Percentiles rank a stretch among this genome's conserved stretches.
phyloP scores from a whole-genome alignment of 2,797 vertebrate species.

The Myripristis jacobus region DNA sequence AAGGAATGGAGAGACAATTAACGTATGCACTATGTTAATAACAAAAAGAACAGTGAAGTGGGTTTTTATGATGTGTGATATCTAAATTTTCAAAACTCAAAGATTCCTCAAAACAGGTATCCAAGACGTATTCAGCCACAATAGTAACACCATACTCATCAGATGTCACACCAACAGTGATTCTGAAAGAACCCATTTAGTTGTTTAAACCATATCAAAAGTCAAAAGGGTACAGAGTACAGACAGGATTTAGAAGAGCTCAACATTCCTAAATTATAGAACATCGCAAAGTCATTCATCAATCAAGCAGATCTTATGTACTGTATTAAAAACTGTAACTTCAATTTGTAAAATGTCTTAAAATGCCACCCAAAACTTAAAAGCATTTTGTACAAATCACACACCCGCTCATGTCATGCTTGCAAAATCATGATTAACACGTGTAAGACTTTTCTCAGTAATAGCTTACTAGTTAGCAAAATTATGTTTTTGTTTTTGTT shows the following conservation, averaged over 20 bases:
- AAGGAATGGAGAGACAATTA: conserved; percentile 8
- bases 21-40: no score
- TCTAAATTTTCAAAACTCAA: conserved; percentile 31
- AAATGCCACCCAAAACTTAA: conserved; percentile 23
- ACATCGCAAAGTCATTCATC: conserved; percentile 5
- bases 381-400: conserved; percentile 35
- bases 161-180: conserved; percentile 7
- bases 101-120: conserved; percentile 22
- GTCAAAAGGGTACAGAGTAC: conserved; percentile 1
- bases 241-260: not conserved
- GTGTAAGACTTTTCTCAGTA: conserved; percentile 11
- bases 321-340: conserved; percentile 3
- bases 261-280: conserved; percentile 4
- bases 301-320: conserved; percentile 1
- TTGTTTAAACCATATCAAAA: conserved; percentile 23
- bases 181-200: not conserved
- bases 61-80: no score
- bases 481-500: not conserved
- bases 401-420: conserved; percentile 5
- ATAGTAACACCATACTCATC: not conserved
- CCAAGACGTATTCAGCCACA: not conserved
- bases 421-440: conserved; percentile 5
- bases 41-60: no score
- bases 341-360: not conserved
- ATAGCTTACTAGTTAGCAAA: conserved; percentile 2